Percentiles rank a stretch among this genome's conserved stretches.
These are phyloP conservation scores for Periparus ater DNA, from an alignment of 2,797 vertebrate genomes.

Conservation along the genomic window DNA sequence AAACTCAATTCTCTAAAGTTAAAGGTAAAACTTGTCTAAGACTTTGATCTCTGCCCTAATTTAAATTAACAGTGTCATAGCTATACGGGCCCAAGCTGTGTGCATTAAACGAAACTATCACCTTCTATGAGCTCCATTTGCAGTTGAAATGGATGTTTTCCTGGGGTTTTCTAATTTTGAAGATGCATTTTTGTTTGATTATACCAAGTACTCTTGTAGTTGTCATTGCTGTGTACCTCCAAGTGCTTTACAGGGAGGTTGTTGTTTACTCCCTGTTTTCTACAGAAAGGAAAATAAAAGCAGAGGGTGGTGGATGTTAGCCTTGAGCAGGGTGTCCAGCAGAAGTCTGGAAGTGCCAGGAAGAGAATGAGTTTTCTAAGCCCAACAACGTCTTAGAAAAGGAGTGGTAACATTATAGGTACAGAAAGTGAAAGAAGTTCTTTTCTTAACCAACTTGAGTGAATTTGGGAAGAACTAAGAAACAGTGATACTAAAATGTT, in stretches of 20 bases:
- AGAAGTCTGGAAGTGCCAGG: not conserved
- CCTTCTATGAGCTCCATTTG: not conserved
- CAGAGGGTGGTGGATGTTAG: not conserved
- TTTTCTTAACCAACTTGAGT: not conserved
- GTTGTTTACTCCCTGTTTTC: not conserved
- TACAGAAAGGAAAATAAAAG: not conserved
- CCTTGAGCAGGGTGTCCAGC: not conserved
- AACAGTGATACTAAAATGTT: not conserved
- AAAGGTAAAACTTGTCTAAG: conserved; percentile 79
- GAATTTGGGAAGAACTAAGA: not conserved
- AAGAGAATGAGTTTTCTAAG: not conserved
- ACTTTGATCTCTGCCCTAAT: not conserved
- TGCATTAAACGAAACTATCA: not conserved
- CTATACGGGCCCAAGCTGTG: not conserved
- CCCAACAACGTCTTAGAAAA: not conserved
- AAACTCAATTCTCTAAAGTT: conserved; percentile 95
- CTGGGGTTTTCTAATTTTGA: not conserved
- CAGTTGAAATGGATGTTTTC: not conserved
- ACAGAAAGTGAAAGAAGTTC: not conserved
- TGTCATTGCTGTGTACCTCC: not conserved
- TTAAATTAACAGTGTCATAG: not conserved
- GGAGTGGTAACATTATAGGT: not conserved
- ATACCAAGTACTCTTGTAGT: not conserved
- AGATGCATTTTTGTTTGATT: not conserved
- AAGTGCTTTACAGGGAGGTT: not conserved